phyloP scores from a whole-genome alignment of 2,888 invertebrate species.

The Megaustenia siamemsis region DNA sequence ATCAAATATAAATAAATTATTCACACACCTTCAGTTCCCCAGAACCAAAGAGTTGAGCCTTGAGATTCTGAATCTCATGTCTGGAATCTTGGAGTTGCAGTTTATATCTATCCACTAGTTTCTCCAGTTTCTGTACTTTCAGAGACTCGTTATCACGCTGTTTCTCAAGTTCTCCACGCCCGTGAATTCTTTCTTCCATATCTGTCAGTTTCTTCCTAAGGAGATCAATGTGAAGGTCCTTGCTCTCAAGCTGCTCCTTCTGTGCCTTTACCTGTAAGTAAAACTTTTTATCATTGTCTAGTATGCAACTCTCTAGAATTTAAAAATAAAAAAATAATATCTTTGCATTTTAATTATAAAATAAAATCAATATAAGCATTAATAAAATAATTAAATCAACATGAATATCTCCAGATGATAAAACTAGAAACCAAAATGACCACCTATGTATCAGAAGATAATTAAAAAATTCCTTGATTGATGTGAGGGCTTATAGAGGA shows the following conservation, averaged over 20 bases:
- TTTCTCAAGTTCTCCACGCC: slow-evolving; percentile 73
- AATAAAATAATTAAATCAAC: no score
- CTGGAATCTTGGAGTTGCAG: slow-evolving; percentile 90
- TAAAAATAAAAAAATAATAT: no score
- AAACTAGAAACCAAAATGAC: no score
- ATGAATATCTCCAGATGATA: no score
- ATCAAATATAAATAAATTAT: no score
- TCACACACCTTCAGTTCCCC: slow-evolving; percentile 74
- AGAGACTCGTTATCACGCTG: slow-evolving; percentile 75
- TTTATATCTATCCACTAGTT: slow-evolving; percentile 90
- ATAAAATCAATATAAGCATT: no score
- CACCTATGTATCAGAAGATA: no score
- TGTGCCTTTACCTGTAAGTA: slow-evolving; percentile 87
- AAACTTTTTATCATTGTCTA: no score
- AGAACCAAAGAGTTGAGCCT: slow-evolving; percentile 82
- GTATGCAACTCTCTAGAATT: no score
- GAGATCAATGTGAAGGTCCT: slow-evolving; percentile 94
- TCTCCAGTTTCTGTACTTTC: slow-evolving; percentile 85
- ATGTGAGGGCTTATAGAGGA: no score
- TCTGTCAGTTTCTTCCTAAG: slow-evolving; percentile 89
- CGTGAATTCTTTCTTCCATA: slow-evolving; percentile 75
- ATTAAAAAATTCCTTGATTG: no score
- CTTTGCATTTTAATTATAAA: no score
- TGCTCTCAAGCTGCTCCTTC: slow-evolving; percentile 93
- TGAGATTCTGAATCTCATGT: slow-evolving; percentile 89